Evolutionary conservation across 2,888 invertebrate genomes (phyloP), one percentile per base, ranked within the genome.

Genomic region (Pogonocherus hispidulus): DNA sequence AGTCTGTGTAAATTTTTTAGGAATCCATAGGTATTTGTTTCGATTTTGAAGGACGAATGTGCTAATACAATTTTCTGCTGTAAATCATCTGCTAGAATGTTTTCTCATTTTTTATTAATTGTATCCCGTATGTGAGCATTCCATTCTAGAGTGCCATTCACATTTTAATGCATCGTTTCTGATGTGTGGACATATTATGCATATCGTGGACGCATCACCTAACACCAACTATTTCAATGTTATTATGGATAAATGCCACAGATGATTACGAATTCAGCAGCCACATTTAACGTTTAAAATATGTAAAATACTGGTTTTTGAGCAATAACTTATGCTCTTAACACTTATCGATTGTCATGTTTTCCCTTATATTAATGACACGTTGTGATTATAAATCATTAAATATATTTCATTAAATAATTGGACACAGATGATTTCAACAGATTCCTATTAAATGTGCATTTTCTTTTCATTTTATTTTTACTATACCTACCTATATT

Each of bases 141-240:
- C 32, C 18, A 52, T 52, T 32, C 32, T 16, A 18, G 14, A 52
- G 27, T 32, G 49, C 52, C 32, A 52, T 32, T 52, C 52, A 8
- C 52, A 52, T 52, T 52, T 52, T 18, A 52, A 32, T 19, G 52
- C 52, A 32, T 52, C 52, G 18, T 11, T 52, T 19, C 32, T 18
- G 18, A 52, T 27, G 52, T 32, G 16, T 52, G 16, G 16, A 27
- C 11, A 27, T 52, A 52, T 52, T 52, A 4, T 52, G 32, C 27
- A 52, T 52, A 52, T 52, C n/a, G 27, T n/a, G 16, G 22, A 52
- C 27, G 52, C 52, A 52, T 52, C 52, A 19, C 27, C 32, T 19
- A 47, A 47, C 19, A 47, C 9, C 18, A 19, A 9, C 49, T 32
- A 52, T 52, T 52, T 19, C 52, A 32, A 27, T 5, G 9, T 9